Conservation (phyloP, 2,113 vertebrate species). For the Pomatostomus ruficeps region DNA sequence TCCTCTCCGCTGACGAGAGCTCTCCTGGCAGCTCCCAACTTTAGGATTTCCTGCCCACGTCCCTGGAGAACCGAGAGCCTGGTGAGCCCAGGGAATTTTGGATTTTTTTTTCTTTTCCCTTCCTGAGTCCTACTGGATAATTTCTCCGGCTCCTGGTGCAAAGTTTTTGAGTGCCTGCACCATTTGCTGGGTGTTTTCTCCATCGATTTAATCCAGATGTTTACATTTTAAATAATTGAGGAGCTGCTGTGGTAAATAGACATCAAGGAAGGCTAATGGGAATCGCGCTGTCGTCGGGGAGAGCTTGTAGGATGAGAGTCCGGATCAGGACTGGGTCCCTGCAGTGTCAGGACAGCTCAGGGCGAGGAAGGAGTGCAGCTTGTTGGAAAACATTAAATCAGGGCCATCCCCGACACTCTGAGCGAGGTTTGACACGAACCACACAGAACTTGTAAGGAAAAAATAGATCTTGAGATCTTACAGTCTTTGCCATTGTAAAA, state of each 20-base stretch:
- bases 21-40: background rate
- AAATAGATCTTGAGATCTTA: background rate
- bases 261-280: constrained; percentile 55
- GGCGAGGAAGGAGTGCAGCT: background rate
- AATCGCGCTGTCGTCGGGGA: constrained; percentile 9
- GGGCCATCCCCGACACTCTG: background rate
- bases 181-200: constrained; percentile 30
- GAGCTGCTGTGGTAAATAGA: constrained; percentile 48
- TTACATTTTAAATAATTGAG: constrained; percentile 64
- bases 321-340: background rate
- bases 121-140: background rate
- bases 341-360: constrained; percentile 4
- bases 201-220: constrained; percentile 63
- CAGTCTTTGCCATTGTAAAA: background rate
- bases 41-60: background rate
- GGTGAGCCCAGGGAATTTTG: background rate
- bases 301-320: background rate
- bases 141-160: background rate
- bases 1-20: background rate
- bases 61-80: background rate
- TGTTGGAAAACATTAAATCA: background rate
- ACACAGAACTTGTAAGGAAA: background rate
- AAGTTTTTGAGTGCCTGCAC: background rate
- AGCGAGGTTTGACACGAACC: background rate
- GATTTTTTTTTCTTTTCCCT: background rate